Percentiles rank a stretch among this genome's conserved stretches.
Evolutionary conservation across 35 echinoderm and acorn worm genomes (phyloP).

Genomic region (Strongylocentrotus purpuratus): DNA sequence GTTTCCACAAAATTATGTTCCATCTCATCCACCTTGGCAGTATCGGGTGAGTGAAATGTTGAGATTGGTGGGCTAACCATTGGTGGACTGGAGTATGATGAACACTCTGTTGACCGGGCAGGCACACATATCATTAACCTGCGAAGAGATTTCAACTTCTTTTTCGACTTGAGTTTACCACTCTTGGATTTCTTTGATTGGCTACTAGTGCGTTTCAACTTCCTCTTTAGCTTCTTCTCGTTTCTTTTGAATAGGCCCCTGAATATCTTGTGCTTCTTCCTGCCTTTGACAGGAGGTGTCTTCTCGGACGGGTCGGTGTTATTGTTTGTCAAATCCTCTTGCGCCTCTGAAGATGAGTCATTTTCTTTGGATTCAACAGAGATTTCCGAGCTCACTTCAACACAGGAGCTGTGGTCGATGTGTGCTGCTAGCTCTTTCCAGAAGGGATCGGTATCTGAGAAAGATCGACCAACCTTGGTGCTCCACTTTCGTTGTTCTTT

Average conservation of each 20-base stretch:
- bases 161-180: background rate
- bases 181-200: background rate
- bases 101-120: background rate
- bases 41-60: background rate
- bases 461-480: background rate
- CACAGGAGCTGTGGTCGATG: background rate
- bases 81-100: slow-evolving; percentile 8
- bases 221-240: background rate
- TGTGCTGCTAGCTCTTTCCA: background rate
- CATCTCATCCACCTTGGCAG: background rate
- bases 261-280: slow-evolving; percentile 21
- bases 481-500: background rate
- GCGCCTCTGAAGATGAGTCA: background rate
- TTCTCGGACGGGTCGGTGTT: background rate
- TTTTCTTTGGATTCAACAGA: background rate
- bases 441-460: background rate
- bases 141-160: slow-evolving; percentile 1
- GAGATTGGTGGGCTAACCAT: background rate
- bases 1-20: background rate
- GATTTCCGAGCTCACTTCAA: too few relatives aligned
- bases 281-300: background rate
- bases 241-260: background rate
- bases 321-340: background rate
- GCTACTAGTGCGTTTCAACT: background rate
- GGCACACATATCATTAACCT: slow-evolving; percentile 6